Evolutionary conservation across 2,113 vertebrate species (phyloP).

Genomic region (Chionomys nivalis): DNA sequence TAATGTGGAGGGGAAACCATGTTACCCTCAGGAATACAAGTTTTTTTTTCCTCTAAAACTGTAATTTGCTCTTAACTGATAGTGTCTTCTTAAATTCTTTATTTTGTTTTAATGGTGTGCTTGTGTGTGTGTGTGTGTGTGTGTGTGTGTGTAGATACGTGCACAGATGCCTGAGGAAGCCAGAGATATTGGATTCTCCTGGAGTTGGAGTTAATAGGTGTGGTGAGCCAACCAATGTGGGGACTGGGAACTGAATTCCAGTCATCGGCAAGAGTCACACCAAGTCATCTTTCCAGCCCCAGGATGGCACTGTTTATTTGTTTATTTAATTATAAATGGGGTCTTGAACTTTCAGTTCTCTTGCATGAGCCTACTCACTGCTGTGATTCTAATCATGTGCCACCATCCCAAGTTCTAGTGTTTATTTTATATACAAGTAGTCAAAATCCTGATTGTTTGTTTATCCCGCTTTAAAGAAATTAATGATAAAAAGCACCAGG

Average conservation of each 20-base stretch:
- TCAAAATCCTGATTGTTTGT: slow-evolving; percentile 10
- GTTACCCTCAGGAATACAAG: neutral
- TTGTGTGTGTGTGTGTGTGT: neutral
- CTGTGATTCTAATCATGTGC: neutral
- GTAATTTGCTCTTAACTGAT: neutral
- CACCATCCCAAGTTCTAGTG: neutral
- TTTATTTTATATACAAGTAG: slow-evolving; percentile 43
- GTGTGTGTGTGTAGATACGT: neutral
- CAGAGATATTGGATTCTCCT: neutral
- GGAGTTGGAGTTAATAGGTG: neutral
- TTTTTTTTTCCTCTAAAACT: slow-evolving; percentile 36
- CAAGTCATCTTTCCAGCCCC: neutral
- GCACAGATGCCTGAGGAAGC: neutral
- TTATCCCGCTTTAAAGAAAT: slow-evolving; percentile 31
- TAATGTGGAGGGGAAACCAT: neutral
- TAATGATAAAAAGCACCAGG: slow-evolving; percentile 40
- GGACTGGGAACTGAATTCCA: neutral
- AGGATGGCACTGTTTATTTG: too few relatives aligned
- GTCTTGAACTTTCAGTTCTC: neutral
- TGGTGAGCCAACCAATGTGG: neutral
- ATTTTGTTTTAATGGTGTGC: neutral
- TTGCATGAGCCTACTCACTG: neutral
- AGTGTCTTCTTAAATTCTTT: neutral
- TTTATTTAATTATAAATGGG: neutral
- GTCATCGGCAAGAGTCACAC: too few relatives aligned